These are phyloP conservation scores for Xestia ashworthii DNA, from an alignment of 2,888 invertebrate genomes.

Conservation along the genomic window DNA sequence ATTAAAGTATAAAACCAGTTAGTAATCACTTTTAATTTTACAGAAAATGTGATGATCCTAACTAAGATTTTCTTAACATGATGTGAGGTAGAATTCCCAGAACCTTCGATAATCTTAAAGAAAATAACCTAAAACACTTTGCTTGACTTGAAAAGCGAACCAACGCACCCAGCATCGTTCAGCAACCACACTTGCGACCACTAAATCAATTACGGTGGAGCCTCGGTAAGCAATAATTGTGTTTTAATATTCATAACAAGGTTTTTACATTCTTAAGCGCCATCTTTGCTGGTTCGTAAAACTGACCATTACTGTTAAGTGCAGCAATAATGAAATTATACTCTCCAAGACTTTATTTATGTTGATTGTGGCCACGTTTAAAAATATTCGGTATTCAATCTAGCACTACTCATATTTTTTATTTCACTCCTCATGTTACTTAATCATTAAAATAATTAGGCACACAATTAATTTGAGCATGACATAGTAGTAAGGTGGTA, in stretches of 20 bases:
- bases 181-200: background rate
- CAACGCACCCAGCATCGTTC: background rate
- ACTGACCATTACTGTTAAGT: slow-evolving; percentile 1
- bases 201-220: background rate
- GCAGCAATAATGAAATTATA: slow-evolving; percentile 21
- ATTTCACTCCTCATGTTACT: background rate
- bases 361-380: background rate
- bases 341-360: background rate
- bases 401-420: background rate
- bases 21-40: background rate
- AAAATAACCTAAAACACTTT: background rate
- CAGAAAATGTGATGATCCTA: background rate
- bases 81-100: background rate
- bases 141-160: background rate
- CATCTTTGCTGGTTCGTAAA: slow-evolving; percentile 2
- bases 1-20: background rate
- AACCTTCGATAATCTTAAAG: background rate
- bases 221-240: background rate
- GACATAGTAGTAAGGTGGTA: background rate
- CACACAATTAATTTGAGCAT: background rate
- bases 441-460: background rate
- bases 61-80: background rate
- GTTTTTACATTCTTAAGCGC: background rate
- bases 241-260: slow-evolving; percentile 16
- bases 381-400: background rate